Conservation (phyloP, 1,140 invertebrate species). For the Ladona fulva region DNA sequence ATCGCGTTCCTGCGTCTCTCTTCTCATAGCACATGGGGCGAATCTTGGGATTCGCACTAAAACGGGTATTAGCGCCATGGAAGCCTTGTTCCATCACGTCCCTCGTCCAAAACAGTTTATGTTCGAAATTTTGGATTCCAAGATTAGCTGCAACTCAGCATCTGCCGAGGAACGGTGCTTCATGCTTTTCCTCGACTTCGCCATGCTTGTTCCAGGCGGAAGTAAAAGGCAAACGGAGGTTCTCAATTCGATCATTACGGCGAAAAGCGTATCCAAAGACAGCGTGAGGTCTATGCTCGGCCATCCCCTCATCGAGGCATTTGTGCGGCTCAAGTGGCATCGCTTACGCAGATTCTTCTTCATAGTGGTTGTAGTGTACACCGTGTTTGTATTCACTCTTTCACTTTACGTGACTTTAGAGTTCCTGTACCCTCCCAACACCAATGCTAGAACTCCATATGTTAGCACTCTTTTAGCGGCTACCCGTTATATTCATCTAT, state of each 20-base stretch:
- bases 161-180: conserved; percentile 20
- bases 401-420: conserved; percentile 17
- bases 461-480: neutral
- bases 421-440: neutral
- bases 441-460: neutral
- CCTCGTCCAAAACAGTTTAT: conserved; percentile 26
- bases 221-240: conserved; percentile 30
- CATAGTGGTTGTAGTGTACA: conserved; percentile 33
- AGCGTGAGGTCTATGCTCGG: conserved; percentile 32
- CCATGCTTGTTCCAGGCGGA: conserved; percentile 26
- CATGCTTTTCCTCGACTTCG: conserved; percentile 29
- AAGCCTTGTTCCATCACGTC: conserved; percentile 26
- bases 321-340: conserved; percentile 41
- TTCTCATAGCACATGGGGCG: conserved; percentile 31
- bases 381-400: conserved; percentile 32
- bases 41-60: conserved; percentile 30
- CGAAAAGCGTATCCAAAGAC: conserved; percentile 23
- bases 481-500: conserved; percentile 10
- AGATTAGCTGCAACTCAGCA: conserved; percentile 17
- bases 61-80: conserved; percentile 25
- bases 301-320: conserved; percentile 40
- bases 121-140: conserved; percentile 23
- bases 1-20: conserved; percentile 27
- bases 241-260: conserved; percentile 29
- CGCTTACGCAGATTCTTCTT: conserved; percentile 36